Evolutionary conservation across 2,888 invertebrate species (phyloP), one percentile per base, ranked within the genome.

Genomic region (Argyra leucocephala): DNA sequence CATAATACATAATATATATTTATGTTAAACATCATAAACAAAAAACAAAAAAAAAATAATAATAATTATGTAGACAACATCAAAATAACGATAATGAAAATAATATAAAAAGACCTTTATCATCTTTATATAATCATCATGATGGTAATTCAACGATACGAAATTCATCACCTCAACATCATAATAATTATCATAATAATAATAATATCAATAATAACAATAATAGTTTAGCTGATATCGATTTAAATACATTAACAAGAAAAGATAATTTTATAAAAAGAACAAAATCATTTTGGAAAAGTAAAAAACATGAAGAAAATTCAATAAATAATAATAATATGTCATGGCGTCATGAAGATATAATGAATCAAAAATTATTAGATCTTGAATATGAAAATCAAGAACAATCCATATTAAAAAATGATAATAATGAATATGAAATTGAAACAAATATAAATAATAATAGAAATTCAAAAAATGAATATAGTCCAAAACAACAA

Each of bases 271-370:
- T 60, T 71, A 86, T 92, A 0, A 92, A 92, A 74, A 81, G 92
- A 62, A 91, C 91, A 0, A 92, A 91, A 76, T 91, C 91, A 0
- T 89, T 92, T 74, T 92, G 92, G 92, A 87, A 88, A 73, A 91
- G 92, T 72, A 87, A 91, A 23, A 85, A 88, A 65, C 85, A 85
- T 2, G 86, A 87, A 65, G 91, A 91, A 68, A 90, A 91, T 63
- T 81, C 92, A 72, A 91, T 91, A 73, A 92, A 92, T 0, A 92
- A 92, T 91, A 87, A 91, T 0, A 18, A 18, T 18, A 18, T n/a
- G n/a, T 48, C 48, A 64, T 92, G 92, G 92, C 88, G 88, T 74
- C 92, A 92, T 75, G 83, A 91, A 48, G 91, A 92, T 71, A 82
- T 92, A 67, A 90, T 92, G 0, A 90, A 89, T 71, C 86, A 89